Conservation (phyloP, 2,113 vertebrate species). For the Taxidea taxus region DNA sequence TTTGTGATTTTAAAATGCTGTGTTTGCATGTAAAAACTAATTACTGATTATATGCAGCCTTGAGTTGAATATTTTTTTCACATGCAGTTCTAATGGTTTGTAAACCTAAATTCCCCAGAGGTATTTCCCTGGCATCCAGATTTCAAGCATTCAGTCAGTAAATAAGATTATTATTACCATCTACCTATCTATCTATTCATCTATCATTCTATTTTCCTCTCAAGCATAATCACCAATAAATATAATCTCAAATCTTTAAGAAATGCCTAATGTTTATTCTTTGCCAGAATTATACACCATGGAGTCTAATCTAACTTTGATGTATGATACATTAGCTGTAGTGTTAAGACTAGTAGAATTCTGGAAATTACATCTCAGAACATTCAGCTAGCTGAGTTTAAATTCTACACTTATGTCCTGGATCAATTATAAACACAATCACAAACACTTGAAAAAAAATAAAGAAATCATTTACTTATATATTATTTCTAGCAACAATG, state of each 20-base stretch:
- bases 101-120: conserved; percentile 61
- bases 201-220: neutral
- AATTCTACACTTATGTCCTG: neutral
- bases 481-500: neutral
- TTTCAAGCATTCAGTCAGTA: neutral
- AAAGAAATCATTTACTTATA: neutral
- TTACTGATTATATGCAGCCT: conserved; percentile 65
- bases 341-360: conserved; percentile 7
- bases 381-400: neutral
- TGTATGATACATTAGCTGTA: neutral
- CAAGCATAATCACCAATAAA: neutral
- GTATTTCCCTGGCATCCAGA: neutral
- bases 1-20: conserved; percentile 73
- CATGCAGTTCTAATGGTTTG: neutral
- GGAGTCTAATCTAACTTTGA: conserved; percentile 46
- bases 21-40: conserved; percentile 70
- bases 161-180: neutral
- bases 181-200: neutral
- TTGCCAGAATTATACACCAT: neutral
- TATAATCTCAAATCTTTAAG: conserved; percentile 27
- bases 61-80: conserved; percentile 45
- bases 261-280: neutral
- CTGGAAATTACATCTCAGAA: neutral
- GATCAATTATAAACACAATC: neutral
- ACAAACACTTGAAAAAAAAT: neutral